A percentile compares a stretch with the other conserved stretches of the same genome.
These are phyloP conservation scores for Drosophila orena DNA, from an alignment of 1,140 invertebrate genomes.

Conservation along the genomic window DNA sequence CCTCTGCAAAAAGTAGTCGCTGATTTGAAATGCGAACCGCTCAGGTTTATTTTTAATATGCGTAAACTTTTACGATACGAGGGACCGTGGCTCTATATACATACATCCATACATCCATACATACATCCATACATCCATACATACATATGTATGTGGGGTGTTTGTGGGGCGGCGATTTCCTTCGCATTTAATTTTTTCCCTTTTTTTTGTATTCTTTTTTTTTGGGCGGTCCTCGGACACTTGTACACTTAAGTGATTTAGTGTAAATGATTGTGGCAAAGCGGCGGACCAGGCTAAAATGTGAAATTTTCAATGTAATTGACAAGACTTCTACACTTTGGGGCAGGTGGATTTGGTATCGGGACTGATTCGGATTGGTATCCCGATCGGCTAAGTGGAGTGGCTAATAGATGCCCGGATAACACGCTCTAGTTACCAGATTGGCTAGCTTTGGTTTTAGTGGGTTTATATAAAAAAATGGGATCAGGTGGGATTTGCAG, in stretches of 20 bases:
- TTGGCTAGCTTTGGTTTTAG: background rate
- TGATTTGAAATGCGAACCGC: slow-evolving; percentile 43
- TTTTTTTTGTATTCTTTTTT: too few species aligned
- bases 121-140: too few species aligned
- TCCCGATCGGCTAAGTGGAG: slow-evolving; percentile 16
- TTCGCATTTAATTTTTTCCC: slow-evolving; percentile 23
- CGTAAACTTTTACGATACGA: slow-evolving; percentile 74
- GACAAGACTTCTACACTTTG: slow-evolving; percentile 26
- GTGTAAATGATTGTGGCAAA: slow-evolving; percentile 81
- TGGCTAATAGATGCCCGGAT: slow-evolving; percentile 17
- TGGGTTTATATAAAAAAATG: too few species aligned
- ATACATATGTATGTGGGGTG: slow-evolving; percentile 25
- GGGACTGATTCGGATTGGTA: background rate
- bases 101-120: too few species aligned
- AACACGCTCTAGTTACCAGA: background rate
- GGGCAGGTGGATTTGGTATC: slow-evolving; percentile 22
- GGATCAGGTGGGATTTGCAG: background rate
- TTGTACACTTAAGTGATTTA: slow-evolving; percentile 81
- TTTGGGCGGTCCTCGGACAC: slow-evolving; percentile 61
- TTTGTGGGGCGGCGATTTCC: slow-evolving; percentile 46
- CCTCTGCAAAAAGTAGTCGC: slow-evolving; percentile 37
- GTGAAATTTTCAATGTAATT: slow-evolving; percentile 43
- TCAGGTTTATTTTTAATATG: slow-evolving; percentile 78
- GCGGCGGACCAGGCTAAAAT: slow-evolving; percentile 22
- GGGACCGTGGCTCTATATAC: background rate